phyloP scores from a whole-genome alignment of 2,113 vertebrate genomes.

The Mixornis gularis region DNA sequence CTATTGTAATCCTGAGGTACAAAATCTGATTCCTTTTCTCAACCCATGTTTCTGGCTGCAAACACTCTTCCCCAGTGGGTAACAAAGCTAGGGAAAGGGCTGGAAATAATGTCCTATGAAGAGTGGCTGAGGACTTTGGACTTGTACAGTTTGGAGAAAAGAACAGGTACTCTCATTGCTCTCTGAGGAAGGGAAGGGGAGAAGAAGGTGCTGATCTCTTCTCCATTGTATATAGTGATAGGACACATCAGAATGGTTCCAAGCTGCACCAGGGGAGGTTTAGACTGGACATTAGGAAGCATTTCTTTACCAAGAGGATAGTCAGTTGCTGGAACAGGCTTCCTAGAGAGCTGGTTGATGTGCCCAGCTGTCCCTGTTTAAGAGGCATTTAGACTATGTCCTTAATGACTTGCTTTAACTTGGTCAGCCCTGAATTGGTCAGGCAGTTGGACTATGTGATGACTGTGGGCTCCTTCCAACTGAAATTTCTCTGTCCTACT shows the following conservation, averaged over 20 bases:
- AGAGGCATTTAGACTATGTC: background rate
- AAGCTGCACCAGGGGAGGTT: background rate
- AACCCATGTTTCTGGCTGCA: background rate
- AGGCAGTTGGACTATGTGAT: background rate
- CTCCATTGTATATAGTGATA: rapidly evolving
- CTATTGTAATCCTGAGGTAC: background rate
- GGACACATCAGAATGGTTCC: background rate
- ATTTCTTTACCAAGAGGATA: background rate
- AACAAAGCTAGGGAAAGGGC: background rate
- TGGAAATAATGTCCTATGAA: background rate
- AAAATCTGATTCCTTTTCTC: background rate
- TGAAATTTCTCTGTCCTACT: background rate
- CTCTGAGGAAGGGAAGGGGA: background rate
- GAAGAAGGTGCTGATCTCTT: background rate
- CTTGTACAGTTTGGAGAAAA: background rate
- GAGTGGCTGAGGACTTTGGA: background rate
- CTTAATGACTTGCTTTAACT: background rate
- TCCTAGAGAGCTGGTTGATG: background rate
- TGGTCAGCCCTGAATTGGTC: background rate
- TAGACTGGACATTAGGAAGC: background rate
- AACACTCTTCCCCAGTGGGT: background rate
- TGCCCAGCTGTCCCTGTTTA: background rate
- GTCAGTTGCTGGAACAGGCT: background rate
- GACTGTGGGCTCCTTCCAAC: background rate
- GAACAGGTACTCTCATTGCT: background rate